These are phyloP conservation scores for Coryphaenoides rupestris DNA, from an alignment of 2,113 vertebrate genomes.

Conservation along the genomic window DNA sequence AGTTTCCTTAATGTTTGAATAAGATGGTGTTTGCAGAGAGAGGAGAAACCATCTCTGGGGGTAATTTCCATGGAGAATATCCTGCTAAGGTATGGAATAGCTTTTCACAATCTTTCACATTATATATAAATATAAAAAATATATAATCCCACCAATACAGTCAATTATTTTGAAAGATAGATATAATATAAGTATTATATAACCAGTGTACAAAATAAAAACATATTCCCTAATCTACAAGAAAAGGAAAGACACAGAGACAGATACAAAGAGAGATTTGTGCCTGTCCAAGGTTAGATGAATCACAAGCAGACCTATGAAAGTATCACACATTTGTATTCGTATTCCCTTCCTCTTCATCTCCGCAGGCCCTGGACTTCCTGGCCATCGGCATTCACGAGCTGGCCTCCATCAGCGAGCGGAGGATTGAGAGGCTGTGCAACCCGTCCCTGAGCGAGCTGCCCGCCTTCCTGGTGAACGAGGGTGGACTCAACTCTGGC, in stretches of 20 bases:
- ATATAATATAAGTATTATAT: too few species aligned
- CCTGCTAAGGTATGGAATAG: conserved; percentile 74
- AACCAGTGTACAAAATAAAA: too few species aligned
- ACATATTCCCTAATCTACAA: too few species aligned
- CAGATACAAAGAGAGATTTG: too few species aligned
- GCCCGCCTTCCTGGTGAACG: conserved; percentile 93
- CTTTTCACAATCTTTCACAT: conserved; percentile 7
- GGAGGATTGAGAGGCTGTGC: conserved; percentile 92
- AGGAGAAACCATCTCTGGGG: conserved; percentile 95
- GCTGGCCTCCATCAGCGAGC: conserved; percentile 92
- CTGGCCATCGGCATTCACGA: conserved; percentile 94
- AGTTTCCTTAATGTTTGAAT: conserved; percentile 25
- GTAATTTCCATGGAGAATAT: conserved; percentile 98
- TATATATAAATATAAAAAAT: too few species aligned
- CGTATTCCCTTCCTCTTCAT: background rate
- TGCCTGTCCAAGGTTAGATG: too few species aligned
- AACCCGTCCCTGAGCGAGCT: conserved; percentile 95
- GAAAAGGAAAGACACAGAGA: too few species aligned
- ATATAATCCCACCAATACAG: too few species aligned
- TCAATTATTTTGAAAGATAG: too few species aligned
- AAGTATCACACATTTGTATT: too few species aligned
- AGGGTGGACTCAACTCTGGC: conserved; percentile 96
- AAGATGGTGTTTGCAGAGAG: conserved; percentile 98
- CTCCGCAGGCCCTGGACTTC: conserved; percentile 79
- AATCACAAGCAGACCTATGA: too few species aligned